Percentiles rank a stretch among this genome's conserved stretches.
Evolutionary conservation across 2,888 invertebrate genomes (phyloP).

Genomic region (Rotaria sp.): DNA sequence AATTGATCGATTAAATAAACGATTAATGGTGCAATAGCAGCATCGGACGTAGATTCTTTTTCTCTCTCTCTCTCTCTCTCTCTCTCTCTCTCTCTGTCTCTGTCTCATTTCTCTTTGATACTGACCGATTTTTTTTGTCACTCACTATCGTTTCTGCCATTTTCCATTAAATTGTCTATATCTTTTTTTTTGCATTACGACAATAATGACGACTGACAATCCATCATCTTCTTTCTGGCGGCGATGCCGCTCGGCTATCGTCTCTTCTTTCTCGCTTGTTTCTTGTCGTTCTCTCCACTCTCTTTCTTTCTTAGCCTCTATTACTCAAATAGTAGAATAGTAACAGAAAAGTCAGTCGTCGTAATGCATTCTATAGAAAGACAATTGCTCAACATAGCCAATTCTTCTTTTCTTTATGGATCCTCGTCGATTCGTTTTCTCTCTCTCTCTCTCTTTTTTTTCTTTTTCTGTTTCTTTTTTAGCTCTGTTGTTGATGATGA

Average conservation of each 20-base stretch:
- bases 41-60: neutral
- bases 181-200: neutral
- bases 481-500: neutral
- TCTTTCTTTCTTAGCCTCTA: neutral
- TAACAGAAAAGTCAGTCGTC: conserved; percentile 9
- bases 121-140: conserved; percentile 27
- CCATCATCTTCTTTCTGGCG: conserved; percentile 18
- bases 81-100: neutral
- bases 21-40: neutral
- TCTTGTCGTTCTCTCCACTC: neutral
- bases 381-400: conserved; percentile 26
- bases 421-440: neutral
- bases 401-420: neutral
- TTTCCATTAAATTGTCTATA: conserved; percentile 27
- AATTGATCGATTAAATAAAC: conserved; percentile 9
- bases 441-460: neutral
- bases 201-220: conserved; percentile 15
- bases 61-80: neutral
- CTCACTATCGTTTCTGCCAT: conserved; percentile 13
- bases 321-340: conserved; percentile 7
- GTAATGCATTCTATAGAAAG: neutral
- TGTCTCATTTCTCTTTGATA: neutral
- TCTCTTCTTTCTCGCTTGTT: neutral
- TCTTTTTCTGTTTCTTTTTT: neutral
- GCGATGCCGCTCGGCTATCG: neutral